Evolutionary conservation across 2,113 vertebrate genomes (phyloP).

Genomic region (Sclerurus mexicanus): DNA sequence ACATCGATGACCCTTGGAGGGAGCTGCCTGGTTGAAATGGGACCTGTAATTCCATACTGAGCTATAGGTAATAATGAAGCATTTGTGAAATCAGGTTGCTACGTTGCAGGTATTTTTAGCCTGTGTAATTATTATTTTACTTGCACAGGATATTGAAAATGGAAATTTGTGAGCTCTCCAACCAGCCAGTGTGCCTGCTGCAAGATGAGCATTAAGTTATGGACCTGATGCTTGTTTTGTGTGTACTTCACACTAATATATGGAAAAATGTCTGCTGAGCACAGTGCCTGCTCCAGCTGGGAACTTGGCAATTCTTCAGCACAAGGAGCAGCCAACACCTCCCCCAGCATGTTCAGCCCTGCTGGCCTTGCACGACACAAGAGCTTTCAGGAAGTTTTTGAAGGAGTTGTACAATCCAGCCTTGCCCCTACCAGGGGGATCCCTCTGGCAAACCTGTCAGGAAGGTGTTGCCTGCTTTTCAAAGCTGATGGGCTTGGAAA

Average conservation of each 20-base stretch:
- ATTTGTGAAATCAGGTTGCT: neutral
- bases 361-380: neutral
- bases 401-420: neutral
- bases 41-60: neutral
- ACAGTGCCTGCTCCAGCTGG: neutral
- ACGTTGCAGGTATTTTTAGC: neutral
- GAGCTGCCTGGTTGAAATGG: neutral
- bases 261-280: constrained; percentile 3
- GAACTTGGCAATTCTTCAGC: neutral
- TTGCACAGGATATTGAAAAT: neutral
- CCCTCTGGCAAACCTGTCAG: neutral
- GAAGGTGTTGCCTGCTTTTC: neutral
- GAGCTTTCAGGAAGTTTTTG: neutral
- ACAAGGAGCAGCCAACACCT: neutral
- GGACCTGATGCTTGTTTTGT: neutral
- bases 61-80: neutral
- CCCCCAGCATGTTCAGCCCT: neutral
- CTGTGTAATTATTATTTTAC: neutral
- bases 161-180: neutral
- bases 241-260: neutral
- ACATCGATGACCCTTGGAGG: neutral
- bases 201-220: neutral
- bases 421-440: neutral
- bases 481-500: neutral
- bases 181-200: neutral